Evolutionary conservation across 2,888 invertebrate genomes (phyloP).

Genomic region (Tinea pellionella): DNA sequence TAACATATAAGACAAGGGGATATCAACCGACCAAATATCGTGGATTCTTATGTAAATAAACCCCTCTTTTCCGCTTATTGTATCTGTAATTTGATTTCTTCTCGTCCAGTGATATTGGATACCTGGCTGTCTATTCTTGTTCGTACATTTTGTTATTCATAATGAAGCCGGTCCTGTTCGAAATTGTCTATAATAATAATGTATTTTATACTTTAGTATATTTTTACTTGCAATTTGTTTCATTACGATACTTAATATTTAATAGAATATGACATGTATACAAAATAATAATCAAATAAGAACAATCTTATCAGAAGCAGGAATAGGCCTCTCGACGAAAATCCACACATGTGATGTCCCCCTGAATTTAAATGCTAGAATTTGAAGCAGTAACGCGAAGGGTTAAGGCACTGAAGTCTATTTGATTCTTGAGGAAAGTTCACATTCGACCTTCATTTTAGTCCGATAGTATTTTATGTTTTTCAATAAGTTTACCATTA

Average conservation of each 20-base stretch:
- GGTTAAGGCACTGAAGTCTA: constrained; percentile 10
- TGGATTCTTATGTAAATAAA: constrained; percentile 65
- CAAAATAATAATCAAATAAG: too few species aligned
- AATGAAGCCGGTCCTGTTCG: too few species aligned
- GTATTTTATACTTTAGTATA: too few species aligned
- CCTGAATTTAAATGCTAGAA: constrained; percentile 2
- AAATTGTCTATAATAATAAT: too few species aligned
- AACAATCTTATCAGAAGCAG: background rate
- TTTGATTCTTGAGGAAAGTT: background rate
- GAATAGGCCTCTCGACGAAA: background rate
- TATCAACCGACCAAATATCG: constrained; percentile 62
- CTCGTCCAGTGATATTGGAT: constrained; percentile 19
- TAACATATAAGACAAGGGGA: constrained; percentile 19
- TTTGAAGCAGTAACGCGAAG: constrained; percentile 3
- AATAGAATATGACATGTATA: too few species aligned
- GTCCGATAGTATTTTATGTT: background rate
- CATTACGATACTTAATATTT: too few species aligned
- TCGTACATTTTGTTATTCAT: too few species aligned
- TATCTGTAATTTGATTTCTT: constrained; percentile 69
- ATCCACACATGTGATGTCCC: constrained; percentile 9
- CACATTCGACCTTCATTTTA: background rate
- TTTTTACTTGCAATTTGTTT: too few species aligned
- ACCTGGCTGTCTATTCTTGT: constrained; percentile 2
- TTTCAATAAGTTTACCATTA: too few species aligned
- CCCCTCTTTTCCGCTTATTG: constrained; percentile 62